Evolutionary conservation across 2,888 invertebrate species (phyloP), one percentile per base, ranked within the genome.

Genomic region (Gymnocheta viridis): DNA sequence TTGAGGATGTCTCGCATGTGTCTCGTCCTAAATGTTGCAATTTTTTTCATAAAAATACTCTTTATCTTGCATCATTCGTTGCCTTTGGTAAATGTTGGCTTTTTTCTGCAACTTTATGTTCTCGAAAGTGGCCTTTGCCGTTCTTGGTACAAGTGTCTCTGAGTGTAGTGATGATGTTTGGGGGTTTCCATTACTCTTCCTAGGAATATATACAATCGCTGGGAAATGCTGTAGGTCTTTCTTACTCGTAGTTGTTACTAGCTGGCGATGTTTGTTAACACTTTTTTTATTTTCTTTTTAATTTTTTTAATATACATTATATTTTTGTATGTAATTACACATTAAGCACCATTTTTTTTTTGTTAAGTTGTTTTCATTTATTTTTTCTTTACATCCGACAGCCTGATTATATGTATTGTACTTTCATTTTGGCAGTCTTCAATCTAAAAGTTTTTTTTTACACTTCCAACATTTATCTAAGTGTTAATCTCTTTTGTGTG

Each of bases 1-100:
- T 51, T 78, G 73, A 78, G 64, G 73, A 78, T 81, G 81, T 84
- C 81, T 84, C 72, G 62, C 54, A 81, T 81, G 66, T 81, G 77
- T 84, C 69, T 81, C 77, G 47, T 82, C 64, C 70, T 60, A 64
- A 32, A 70, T 73, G 77, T 81, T 60, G 76, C 32, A 80, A 29
- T 60, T 72, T 72, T 54, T 67, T 35, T 54, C 24, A 17, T 10
- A 24, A 58, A 27, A 22, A 76, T 6, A 32, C 56, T 73, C 44
- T 81, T 78, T 73, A 69, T 78, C 69, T 73, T 69, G 29, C n/a
- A 78, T 64, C 83, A 80, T 72, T 64, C 83, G 77, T 72, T 67
- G 77, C 73, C 62, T 77, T 73, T 73, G 49, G 47, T 35, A 73
- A 41, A 62, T 77, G 69, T 81, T 74, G 58, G 66, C 62, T 56